A percentile compares a stretch with the other conserved stretches of the same genome.
These are phyloP conservation scores for Halcyon leucocephala DNA, from an alignment of 2,797 vertebrate species.

Conservation along the genomic window DNA sequence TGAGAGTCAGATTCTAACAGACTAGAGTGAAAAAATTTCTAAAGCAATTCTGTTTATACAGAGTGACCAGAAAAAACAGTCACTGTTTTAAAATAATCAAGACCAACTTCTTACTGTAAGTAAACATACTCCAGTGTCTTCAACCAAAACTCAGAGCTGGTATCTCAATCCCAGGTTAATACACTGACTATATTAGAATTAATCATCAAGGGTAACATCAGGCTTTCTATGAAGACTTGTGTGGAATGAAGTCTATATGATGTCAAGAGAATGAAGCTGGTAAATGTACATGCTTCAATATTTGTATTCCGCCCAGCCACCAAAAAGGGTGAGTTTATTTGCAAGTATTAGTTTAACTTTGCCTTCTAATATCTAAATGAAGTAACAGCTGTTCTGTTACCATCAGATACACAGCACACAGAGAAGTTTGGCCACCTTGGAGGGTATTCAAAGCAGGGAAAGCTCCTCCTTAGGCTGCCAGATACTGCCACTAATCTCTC, in stretches of 20 bases:
- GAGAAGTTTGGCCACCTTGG: background rate
- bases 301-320: background rate
- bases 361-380: background rate
- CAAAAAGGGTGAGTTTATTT: background rate
- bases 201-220: slow-evolving; percentile 3
- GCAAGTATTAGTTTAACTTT: background rate
- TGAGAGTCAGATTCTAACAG: background rate
- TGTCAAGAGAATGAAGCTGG: background rate
- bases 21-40: background rate
- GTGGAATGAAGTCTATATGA: background rate
- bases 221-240: background rate
- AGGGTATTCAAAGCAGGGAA: background rate
- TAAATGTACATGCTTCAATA: background rate
- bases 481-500: background rate
- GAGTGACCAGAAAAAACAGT: background rate
- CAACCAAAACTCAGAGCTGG: background rate
- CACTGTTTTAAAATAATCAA: slow-evolving; percentile 11
- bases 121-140: background rate
- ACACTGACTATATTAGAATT: background rate
- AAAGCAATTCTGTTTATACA: background rate
- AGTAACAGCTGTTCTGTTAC: background rate
- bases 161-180: background rate
- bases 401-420: background rate
- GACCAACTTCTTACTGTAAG: background rate
- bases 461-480: background rate